A percentile compares a stretch with the other conserved stretches of the same genome.
Conservation (phyloP, 2,797 vertebrate species). For the Eutrigla gurnardus region DNA sequence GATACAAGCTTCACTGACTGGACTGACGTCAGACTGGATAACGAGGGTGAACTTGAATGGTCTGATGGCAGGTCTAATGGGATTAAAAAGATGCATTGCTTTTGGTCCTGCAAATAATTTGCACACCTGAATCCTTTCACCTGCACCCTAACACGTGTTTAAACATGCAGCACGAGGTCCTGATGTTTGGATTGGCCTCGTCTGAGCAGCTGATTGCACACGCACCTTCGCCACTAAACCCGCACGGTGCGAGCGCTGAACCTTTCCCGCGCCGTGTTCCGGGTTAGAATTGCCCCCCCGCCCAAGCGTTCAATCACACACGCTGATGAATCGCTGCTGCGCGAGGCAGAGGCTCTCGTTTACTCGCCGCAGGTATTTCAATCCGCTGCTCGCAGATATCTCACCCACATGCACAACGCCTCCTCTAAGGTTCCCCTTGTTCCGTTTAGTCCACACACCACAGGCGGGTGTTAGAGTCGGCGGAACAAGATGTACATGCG, state of each 20-base stretch:
- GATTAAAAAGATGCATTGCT: constrained; percentile 13
- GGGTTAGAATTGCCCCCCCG: constrained; percentile 15
- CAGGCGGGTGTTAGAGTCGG: constrained; percentile 26
- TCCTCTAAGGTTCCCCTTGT: constrained; percentile 26
- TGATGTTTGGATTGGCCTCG: constrained; percentile 10
- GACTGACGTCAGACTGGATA: constrained; percentile 4
- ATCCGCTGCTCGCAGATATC: constrained; percentile 29
- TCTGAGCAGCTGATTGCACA: constrained; percentile 11
- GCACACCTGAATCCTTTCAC: neutral
- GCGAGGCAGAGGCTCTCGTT: constrained; percentile 44
- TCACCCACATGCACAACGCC: constrained; percentile 23
- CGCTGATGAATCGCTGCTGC: constrained; percentile 36
- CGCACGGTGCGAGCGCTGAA: constrained; percentile 23
- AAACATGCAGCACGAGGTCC: constrained; percentile 1
- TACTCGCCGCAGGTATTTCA: constrained; percentile 52
- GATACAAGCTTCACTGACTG: neutral
- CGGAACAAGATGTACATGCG: constrained; percentile 41
- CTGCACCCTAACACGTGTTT: constrained; percentile 8
- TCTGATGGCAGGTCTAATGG: neutral
- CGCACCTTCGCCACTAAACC: constrained; percentile 20
- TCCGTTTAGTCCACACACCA: constrained; percentile 21
- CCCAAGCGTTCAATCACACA: constrained; percentile 35
- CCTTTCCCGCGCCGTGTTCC: constrained; percentile 14
- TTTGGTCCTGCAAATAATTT: constrained; percentile 2
- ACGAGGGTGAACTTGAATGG: neutral